Conservation (phyloP, 1,140 invertebrate genomes). For the Drosophila azteca region DNA sequence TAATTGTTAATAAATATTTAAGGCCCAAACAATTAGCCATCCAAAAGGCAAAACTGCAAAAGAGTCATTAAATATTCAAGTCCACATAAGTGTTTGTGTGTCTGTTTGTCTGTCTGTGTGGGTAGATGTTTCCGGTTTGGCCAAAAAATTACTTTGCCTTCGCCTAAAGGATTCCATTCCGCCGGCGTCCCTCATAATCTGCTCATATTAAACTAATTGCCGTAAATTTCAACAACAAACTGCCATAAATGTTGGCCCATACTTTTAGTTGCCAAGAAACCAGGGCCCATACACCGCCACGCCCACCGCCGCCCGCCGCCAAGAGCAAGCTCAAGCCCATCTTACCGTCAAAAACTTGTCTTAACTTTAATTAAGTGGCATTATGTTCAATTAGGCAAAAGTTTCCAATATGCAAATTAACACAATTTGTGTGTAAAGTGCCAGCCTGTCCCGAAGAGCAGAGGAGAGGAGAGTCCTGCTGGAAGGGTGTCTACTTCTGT, state of each 20-base stretch:
- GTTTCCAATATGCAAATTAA: slow-evolving; percentile 80
- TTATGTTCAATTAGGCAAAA: slow-evolving; percentile 81
- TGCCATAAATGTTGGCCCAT: slow-evolving; percentile 65
- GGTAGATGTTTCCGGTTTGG: slow-evolving; percentile 8
- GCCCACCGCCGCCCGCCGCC: background rate
- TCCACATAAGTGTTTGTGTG: slow-evolving; percentile 39
- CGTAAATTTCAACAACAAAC: slow-evolving; percentile 63
- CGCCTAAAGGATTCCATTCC: slow-evolving; percentile 31
- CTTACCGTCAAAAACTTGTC: slow-evolving; percentile 60
- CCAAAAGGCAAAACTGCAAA: slow-evolving; percentile 2
- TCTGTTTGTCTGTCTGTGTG: slow-evolving; percentile 14
- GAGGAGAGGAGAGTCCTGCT: background rate
- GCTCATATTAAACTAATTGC: slow-evolving; percentile 68
- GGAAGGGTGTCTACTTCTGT: slow-evolving; percentile 33
- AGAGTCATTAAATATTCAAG: slow-evolving; percentile 27
- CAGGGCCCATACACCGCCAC: background rate
- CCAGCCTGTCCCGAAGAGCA: background rate
- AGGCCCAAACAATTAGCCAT: slow-evolving; percentile 6
- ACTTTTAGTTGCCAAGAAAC: slow-evolving; percentile 54
- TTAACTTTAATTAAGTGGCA: slow-evolving; percentile 80
- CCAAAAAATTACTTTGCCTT: slow-evolving; percentile 40
- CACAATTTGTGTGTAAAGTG: slow-evolving; percentile 66
- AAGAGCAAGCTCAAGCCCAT: slow-evolving; percentile 9
- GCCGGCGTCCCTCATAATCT: slow-evolving; percentile 44
- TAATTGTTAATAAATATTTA: slow-evolving; percentile 18